Base-by-base conservation (phyloP, 2,888 invertebrate species). In the Embidobia sp. region DNA sequence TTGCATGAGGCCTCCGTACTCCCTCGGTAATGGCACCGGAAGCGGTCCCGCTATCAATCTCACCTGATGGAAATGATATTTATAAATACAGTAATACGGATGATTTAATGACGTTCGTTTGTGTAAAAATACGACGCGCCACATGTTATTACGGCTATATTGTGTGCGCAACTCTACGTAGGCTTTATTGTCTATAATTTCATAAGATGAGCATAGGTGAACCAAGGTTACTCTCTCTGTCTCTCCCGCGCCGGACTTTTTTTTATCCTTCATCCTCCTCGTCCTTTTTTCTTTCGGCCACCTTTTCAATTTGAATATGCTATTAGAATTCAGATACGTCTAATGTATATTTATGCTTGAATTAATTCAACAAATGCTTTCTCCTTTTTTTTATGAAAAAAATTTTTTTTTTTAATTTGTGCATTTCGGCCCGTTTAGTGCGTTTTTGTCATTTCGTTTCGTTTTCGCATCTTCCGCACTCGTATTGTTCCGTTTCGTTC, bases 41-140 rank as follows among this genome's bases (percentile, higher is more conserved):
- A 89, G 78, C 59, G 89, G 89, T 57, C 89, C 90, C 78, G 88
- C 90, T 79, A 92, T 90, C 79, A 92, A 89, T 80, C 90, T 89
- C 49, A 91, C 91, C 84, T 88, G 78, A 33, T 33, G 66, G 59
- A 74, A 63, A 57, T 75, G 31, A 77, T 69, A 74, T 69, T 77
- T 73, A 73, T 78, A 78, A 74, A 74, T 70, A 74, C 69, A 74
- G 77, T 78, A 74, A 78, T 70, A 59, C 59, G 59, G 73, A 59
- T 74, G 73, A 78, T 78, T 74, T 74, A 78, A 74, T 74, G 69
- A 69, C 57, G 73, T 74, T 63, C 72, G 73, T 77, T 77, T 63
- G 63, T 7, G 57, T 35, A 64, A 74, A 69, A 74, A 53, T 73
- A 74, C 67, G 53, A 57, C 63, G 55, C 55, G 57, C 57, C 77